Conservation (phyloP, 2,888 invertebrate species). For the Euzophera pinguis region DNA sequence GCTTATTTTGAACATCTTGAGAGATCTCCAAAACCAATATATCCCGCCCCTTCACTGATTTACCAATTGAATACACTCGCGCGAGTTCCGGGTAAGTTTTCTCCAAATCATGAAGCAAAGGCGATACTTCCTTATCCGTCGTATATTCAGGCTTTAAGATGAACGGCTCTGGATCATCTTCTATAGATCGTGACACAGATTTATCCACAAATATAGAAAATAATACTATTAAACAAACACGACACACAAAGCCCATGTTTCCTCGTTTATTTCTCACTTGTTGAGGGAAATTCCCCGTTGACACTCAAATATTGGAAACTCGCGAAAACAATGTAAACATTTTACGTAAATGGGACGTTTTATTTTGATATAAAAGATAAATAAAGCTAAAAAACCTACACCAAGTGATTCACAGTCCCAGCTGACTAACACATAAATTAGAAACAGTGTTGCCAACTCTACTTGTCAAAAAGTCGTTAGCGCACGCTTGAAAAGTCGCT, state of each 20-base stretch:
- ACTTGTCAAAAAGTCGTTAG: no score
- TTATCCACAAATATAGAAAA: constrained; percentile 52
- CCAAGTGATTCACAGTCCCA: constrained; percentile 10
- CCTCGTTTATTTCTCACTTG: constrained; percentile 16
- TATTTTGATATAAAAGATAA: constrained; percentile 18
- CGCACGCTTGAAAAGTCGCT: no score
- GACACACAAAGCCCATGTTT: constrained; percentile 40
- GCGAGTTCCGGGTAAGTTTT: constrained; percentile 83
- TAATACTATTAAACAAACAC: constrained; percentile 50
- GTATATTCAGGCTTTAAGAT: constrained; percentile 82
- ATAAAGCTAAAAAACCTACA: constrained; percentile 11
- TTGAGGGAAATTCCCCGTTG: constrained; percentile 20
- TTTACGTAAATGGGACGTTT: constrained; percentile 24
- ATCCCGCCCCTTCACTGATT: constrained; percentile 89
- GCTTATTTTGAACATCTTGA: constrained; percentile 78
- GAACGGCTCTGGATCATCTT: constrained; percentile 75
- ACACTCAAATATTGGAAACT: constrained; percentile 34
- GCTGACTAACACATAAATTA: no score
- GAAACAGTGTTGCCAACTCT: no score
- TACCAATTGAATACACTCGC: constrained; percentile 88
- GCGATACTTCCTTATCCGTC: constrained; percentile 85
- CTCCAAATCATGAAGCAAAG: constrained; percentile 81
- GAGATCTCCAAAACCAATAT: constrained; percentile 91
- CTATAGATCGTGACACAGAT: constrained; percentile 52
- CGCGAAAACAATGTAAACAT: constrained; percentile 40